phyloP scores from a whole-genome alignment of 2,113 vertebrate species.

The Channa maculata region DNA sequence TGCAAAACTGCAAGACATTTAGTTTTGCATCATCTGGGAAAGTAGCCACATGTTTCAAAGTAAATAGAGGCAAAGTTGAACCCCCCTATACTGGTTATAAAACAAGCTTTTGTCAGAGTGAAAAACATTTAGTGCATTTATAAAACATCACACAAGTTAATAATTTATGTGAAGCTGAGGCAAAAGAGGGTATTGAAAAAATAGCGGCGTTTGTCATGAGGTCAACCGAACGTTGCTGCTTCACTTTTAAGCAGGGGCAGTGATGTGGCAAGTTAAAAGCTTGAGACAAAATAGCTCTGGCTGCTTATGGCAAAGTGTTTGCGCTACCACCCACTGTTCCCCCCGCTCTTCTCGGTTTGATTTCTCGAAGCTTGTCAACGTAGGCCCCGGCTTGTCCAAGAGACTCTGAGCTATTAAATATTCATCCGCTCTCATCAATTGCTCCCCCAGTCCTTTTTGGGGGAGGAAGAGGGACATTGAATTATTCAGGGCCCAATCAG shows the following conservation, averaged over 20 bases:
- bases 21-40: constrained; percentile 48
- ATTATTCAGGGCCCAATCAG: constrained; percentile 81
- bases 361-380: constrained; percentile 71
- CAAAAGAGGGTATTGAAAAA: neutral
- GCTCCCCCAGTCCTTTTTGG: constrained; percentile 73
- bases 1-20: constrained; percentile 19
- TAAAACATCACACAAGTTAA: constrained; percentile 37
- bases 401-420: constrained; percentile 78
- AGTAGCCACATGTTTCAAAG: constrained; percentile 27
- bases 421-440: constrained; percentile 83
- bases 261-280: constrained; percentile 15
- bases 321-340: constrained; percentile 40
- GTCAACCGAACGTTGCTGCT: constrained; percentile 42
- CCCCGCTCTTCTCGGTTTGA: constrained; percentile 58
- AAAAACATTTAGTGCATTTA: constrained; percentile 35
- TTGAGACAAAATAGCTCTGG: constrained; percentile 3
- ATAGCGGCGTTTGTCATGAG: constrained; percentile 47
- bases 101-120: neutral
- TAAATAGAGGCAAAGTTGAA: constrained; percentile 34
- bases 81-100: neutral
- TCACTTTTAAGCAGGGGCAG: constrained; percentile 46
- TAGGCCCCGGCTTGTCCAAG: constrained; percentile 72
- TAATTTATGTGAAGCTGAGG: constrained; percentile 27
- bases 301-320: constrained; percentile 50
- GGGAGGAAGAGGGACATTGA: constrained; percentile 66